Conservation (phyloP, 35 echinoderm and acorn worm genomes). For the Ophiothrix spiculata region DNA sequence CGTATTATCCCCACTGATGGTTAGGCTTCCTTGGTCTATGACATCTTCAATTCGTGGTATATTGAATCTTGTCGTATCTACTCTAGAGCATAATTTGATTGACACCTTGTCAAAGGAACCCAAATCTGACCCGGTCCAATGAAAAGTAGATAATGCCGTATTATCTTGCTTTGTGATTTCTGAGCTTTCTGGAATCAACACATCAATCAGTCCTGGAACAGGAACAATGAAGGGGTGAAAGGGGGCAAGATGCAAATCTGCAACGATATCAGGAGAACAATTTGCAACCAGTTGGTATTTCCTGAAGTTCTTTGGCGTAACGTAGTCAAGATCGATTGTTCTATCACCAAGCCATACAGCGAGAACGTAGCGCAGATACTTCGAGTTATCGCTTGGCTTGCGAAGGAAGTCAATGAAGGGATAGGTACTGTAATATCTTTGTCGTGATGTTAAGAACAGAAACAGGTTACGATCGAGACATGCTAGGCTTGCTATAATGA, state of each 20-base stretch:
- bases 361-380: neutral
- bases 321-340: neutral
- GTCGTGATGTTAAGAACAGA: neutral
- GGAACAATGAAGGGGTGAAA: neutral
- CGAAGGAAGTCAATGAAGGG: neutral
- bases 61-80: neutral
- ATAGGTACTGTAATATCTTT: neutral
- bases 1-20: neutral
- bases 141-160: neutral
- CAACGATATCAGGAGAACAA: neutral
- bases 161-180: neutral
- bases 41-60: neutral
- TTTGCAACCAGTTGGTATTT: neutral
- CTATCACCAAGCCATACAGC: neutral
- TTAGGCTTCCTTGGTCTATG: neutral
- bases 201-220: neutral
- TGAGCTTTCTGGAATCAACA: neutral
- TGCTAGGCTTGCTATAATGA: neutral
- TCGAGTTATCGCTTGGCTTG: neutral
- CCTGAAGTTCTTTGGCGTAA: neutral
- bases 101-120: neutral
- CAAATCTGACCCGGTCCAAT: neutral
- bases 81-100: neutral
- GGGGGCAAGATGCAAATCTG: neutral
- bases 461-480: neutral